Conservation (phyloP, 2,113 vertebrate genomes). For the Pithys albifrons region DNA sequence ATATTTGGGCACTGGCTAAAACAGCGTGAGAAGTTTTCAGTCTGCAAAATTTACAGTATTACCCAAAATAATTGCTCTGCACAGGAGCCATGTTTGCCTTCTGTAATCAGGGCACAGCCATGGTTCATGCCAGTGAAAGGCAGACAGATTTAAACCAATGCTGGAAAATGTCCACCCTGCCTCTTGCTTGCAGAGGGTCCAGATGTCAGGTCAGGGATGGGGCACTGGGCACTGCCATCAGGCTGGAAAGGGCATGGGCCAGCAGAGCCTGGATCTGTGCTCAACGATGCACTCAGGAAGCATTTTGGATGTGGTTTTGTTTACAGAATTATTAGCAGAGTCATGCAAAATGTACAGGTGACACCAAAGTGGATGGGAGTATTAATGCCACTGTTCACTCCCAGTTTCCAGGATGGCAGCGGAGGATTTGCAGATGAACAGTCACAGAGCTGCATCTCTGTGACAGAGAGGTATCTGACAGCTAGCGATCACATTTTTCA, state of each 20-base stretch:
- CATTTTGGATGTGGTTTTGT: not conserved
- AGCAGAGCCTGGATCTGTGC: not conserved
- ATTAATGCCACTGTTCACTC: not conserved
- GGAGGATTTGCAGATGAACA: not conserved
- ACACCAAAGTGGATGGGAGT: not conserved
- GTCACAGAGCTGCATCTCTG: not conserved
- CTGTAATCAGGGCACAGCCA: not conserved
- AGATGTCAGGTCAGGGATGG: not conserved
- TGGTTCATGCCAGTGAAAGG: not conserved
- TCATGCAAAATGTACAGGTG: not conserved
- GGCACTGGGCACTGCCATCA: not conserved
- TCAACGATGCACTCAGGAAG: not conserved
- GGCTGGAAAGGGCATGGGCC: not conserved
- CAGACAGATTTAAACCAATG: not conserved
- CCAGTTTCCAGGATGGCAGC: not conserved
- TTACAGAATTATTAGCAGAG: not conserved
- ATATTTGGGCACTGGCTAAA: constrained; percentile 19
- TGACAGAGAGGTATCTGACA: constrained; percentile 26
- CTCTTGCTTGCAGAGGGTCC: not conserved
- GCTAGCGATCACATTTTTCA: constrained; percentile 36
- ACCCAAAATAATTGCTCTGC: not conserved
- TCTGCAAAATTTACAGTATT: not conserved
- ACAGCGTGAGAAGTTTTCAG: not conserved
- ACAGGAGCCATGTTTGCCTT: not conserved
- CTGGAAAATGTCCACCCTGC: not conserved